A percentile compares a stretch with the other conserved stretches of the same genome.
phyloP scores from a whole-genome alignment of 2,797 vertebrate genomes.

The Coilia nasus region DNA sequence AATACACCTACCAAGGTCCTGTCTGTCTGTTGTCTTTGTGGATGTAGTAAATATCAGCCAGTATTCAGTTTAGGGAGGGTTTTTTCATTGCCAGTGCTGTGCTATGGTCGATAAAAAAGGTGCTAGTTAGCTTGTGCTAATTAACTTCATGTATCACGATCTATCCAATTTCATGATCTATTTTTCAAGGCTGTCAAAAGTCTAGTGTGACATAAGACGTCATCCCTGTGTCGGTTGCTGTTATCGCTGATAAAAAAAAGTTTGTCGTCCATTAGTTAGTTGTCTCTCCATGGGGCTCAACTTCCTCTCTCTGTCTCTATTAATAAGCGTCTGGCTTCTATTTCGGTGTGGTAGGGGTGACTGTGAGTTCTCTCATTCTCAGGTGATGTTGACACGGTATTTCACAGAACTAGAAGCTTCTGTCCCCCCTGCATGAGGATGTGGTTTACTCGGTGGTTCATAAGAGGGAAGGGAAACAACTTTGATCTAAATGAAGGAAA shows the following conservation, averaged over 20 bases:
- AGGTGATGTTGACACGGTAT: constrained; percentile 54
- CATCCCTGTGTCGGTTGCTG: neutral
- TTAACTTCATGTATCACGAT: neutral
- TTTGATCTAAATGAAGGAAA: constrained; percentile 21
- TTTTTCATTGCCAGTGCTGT: constrained; percentile 13
- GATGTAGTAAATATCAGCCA: neutral
- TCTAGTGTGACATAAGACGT: neutral
- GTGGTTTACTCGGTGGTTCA: constrained; percentile 40
- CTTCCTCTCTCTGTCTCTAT: constrained; percentile 51
- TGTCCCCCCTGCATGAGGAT: constrained; percentile 32
- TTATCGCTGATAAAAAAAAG: neutral
- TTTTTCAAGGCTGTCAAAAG: constrained; percentile 16
- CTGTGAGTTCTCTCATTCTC: constrained; percentile 61
- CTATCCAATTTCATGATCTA: neutral
- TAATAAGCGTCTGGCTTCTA: constrained; percentile 62
- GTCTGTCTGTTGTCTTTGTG: neutral
- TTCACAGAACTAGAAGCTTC: constrained; percentile 28
- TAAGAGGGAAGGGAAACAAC: constrained; percentile 40
- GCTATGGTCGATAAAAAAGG: neutral
- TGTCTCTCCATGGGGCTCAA: constrained; percentile 28
- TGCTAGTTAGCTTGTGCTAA: constrained; percentile 5
- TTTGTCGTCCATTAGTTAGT: neutral
- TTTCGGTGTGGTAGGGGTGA: constrained; percentile 58
- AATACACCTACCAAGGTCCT: neutral
- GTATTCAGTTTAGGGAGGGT: neutral